Conservation (phyloP, 2,113 vertebrate genomes). For the Nesospiza acunhae region DNA sequence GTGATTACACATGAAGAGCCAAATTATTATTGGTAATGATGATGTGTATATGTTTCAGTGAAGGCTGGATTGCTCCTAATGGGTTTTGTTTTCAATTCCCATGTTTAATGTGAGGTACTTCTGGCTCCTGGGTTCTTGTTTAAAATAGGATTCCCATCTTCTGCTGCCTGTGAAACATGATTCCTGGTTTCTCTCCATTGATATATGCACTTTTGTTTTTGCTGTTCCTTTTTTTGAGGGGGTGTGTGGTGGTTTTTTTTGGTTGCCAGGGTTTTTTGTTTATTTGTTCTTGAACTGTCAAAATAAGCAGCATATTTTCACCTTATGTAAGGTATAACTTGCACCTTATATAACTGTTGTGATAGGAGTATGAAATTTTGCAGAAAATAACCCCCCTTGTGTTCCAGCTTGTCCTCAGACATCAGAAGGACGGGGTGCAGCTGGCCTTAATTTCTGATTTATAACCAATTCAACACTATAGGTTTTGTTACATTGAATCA, state of each 20-base stretch:
- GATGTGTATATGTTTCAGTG: not conserved
- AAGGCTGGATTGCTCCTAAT: conserved; percentile 23
- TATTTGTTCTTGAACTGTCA: not conserved
- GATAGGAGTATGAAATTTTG: not conserved
- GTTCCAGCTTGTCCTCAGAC: not conserved
- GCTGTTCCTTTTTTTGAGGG: not conserved
- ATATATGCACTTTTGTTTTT: not conserved
- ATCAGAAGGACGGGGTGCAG: accelerated
- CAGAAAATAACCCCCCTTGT: not conserved
- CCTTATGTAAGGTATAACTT: not conserved
- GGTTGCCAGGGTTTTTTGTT: not conserved
- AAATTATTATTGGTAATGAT: conserved; percentile 39
- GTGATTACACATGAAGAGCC: conserved; percentile 16
- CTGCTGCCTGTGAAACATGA: not conserved
- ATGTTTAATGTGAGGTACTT: not conserved
- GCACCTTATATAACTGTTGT: not conserved
- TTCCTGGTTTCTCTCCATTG: not conserved
- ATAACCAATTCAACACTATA: not conserved
- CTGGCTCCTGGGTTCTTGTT: not conserved
- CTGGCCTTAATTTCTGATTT: not conserved
- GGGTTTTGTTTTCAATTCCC: conserved; percentile 10
- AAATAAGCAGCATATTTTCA: not conserved
- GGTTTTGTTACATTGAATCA: not conserved
- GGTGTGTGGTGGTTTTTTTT: not conserved
- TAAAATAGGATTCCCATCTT: not conserved